phyloP scores from a whole-genome alignment of 2,888 invertebrate genomes.

The Ophion ventricosus region DNA sequence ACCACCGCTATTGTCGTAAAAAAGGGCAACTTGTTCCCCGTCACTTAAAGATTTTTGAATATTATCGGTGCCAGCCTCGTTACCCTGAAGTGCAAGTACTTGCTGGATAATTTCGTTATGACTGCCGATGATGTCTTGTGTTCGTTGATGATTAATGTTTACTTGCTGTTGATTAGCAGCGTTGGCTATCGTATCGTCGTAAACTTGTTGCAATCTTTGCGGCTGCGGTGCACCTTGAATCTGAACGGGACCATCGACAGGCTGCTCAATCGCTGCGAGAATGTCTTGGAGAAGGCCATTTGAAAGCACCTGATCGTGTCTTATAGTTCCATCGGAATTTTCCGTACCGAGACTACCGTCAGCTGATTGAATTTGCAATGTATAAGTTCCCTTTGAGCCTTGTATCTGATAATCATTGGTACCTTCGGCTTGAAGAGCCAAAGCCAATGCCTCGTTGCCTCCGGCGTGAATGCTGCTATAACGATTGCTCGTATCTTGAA shows the following conservation, averaged over 20 bases:
- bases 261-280: conserved; percentile 92
- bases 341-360: conserved; percentile 85
- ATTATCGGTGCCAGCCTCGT: conserved; percentile 45
- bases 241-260: conserved; percentile 79
- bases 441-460: conserved; percentile 76
- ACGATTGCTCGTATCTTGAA: conserved; percentile 72
- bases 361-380: conserved; percentile 90
- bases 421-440: conserved; percentile 73
- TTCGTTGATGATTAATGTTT: conserved; percentile 57
- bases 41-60: conserved; percentile 39
- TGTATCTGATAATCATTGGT: conserved; percentile 80
- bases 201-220: conserved; percentile 72
- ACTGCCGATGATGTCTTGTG: conserved; percentile 34
- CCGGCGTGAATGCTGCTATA: conserved; percentile 67
- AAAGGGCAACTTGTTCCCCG: conserved; percentile 76
- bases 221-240: conserved; percentile 73
- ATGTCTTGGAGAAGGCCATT: conserved; percentile 92
- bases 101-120: conserved; percentile 51
- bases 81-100: conserved; percentile 47
- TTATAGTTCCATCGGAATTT: conserved; percentile 84
- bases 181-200: conserved; percentile 65
- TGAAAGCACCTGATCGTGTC: conserved; percentile 90
- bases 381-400: conserved; percentile 87
- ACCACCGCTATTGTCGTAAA: conserved; percentile 75
- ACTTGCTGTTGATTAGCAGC: conserved; percentile 30